Conservation (phyloP, 2,888 invertebrate species). For the Chrysotoxum bicinctum region DNA sequence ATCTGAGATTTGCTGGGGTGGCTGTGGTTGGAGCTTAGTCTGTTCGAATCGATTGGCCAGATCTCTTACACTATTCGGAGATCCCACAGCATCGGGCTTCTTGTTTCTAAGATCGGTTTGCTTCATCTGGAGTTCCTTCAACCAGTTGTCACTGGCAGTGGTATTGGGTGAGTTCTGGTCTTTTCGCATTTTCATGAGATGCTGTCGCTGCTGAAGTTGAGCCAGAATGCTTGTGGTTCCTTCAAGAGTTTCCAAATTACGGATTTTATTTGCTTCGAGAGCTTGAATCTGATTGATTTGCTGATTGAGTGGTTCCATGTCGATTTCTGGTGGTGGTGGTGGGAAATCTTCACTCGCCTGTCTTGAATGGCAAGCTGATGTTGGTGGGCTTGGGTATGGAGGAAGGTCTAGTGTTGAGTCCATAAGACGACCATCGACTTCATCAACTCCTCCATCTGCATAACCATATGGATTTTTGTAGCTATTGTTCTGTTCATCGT, state of each 20-base stretch:
- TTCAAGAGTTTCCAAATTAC: conserved; percentile 80
- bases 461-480: conserved; percentile 78
- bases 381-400: conserved; percentile 91
- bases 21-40: conserved; percentile 68
- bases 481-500: conserved; percentile 77
- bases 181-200: conserved; percentile 82
- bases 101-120: conserved; percentile 86
- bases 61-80: conserved; percentile 85
- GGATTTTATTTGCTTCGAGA: conserved; percentile 79
- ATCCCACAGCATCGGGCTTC: conserved; percentile 64
- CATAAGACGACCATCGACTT: conserved; percentile 83
- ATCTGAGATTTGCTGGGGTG: conserved; percentile 40
- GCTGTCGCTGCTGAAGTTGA: conserved; percentile 86
- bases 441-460: conserved; percentile 83
- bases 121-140: conserved; percentile 91
- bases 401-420: conserved; percentile 84
- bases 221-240: conserved; percentile 83
- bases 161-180: conserved; percentile 78
- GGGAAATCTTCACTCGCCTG: conserved; percentile 95
- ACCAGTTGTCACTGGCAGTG: conserved; percentile 83
- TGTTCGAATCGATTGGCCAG: conserved; percentile 92
- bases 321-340: conserved; percentile 89
- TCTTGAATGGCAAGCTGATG: conserved; percentile 90
- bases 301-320: conserved; percentile 86
- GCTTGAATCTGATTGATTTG: conserved; percentile 83